Conservation (phyloP, 2,888 invertebrate species). For the Caenorhabditis sulstoni region DNA sequence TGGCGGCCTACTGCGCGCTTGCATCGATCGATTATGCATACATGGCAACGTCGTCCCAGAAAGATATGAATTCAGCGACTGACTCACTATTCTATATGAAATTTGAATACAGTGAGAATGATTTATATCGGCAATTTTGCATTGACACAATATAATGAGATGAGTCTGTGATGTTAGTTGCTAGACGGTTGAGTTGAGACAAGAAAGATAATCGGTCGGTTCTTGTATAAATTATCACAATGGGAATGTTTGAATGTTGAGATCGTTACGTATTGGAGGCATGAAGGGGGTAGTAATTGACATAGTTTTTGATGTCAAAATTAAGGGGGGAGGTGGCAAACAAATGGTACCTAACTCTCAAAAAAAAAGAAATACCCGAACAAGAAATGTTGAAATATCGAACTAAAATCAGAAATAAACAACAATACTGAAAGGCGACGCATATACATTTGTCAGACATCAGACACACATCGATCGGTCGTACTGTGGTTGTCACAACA, state of each 20-base stretch:
- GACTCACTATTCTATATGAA: no score
- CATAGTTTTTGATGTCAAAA: not conserved
- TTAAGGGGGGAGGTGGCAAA: not conserved
- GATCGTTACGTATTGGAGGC: not conserved
- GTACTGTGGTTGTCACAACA: conserved; percentile 23
- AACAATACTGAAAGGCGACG: not conserved
- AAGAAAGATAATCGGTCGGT: not conserved
- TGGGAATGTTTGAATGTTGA: conserved; percentile 14
- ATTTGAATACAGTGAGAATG: no score
- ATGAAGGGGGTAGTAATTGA: not conserved
- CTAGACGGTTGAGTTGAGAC: not conserved
- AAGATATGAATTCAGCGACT: no score
- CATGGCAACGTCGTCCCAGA: no score
- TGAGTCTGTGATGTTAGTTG: no score
- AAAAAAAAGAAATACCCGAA: not conserved
- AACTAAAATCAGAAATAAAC: not conserved
- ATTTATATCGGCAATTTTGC: no score
- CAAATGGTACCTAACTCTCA: not conserved
- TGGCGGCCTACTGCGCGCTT: no score
- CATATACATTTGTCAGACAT: not conserved
- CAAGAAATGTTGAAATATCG: not conserved
- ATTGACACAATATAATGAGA: no score
- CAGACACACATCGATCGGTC: conserved; percentile 3
- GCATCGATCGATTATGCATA: no score
- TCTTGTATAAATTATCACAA: conserved; percentile 1